Conservation (phyloP, 2,113 vertebrate species). For the Oceanites oceanicus region DNA sequence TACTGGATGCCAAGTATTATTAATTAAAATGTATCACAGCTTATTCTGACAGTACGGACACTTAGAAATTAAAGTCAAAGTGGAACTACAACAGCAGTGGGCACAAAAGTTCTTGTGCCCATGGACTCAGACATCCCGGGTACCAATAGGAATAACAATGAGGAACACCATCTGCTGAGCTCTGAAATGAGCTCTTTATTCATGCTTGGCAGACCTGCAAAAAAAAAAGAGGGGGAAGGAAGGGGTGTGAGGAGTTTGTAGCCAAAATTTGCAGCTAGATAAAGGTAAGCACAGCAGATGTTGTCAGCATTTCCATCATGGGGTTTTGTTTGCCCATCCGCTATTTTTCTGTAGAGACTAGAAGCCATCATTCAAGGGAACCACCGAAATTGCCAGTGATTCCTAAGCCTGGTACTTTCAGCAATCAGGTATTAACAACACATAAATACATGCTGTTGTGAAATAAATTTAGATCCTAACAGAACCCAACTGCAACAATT, state of each 20-base stretch:
- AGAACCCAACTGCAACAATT: conserved; percentile 17
- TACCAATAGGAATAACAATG: conserved; percentile 9
- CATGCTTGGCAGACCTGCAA: conserved; percentile 7
- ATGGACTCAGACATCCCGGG: background rate
- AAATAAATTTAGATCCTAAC: conserved; percentile 26
- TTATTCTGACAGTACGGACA: background rate
- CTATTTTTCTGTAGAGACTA: background rate
- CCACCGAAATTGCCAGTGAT: background rate
- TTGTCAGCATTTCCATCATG: background rate
- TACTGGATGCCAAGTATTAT: background rate
- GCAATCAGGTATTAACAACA: conserved; percentile 30
- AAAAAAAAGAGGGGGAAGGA: background rate
- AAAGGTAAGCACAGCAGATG: conserved; percentile 27
- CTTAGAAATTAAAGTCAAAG: conserved; percentile 25
- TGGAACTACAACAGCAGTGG: background rate
- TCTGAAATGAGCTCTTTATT: conserved; percentile 19
- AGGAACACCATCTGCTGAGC: conserved; percentile 15
- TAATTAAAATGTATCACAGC: background rate
- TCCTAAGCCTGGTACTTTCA: background rate
- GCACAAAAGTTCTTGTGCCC: background rate
- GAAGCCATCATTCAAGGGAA: background rate
- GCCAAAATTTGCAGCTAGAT: conserved; percentile 12
- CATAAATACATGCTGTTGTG: background rate
- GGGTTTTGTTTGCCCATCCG: background rate
- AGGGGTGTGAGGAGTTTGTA: background rate